Base-by-base conservation (phyloP, 1,140 invertebrate genomes). In the Armadillidium nasatum region DNA sequence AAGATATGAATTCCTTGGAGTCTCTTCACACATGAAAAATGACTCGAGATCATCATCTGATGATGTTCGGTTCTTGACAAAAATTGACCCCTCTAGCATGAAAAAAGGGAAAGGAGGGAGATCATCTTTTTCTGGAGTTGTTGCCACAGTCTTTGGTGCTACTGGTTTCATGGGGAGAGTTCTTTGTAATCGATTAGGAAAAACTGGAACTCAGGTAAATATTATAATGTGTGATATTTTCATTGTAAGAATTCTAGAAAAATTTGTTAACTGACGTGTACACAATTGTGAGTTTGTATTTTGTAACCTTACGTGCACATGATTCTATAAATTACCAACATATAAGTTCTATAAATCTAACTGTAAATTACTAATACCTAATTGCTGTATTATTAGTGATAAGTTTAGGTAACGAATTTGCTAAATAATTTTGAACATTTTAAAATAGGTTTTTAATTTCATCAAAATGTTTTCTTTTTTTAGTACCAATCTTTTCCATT, bases 91-190 rank as follows among this genome's bases (percentile, higher is more conserved):
- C 19, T 22, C 89, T 44, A 84, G 86, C 7, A 85, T 93, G 81
- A 94, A 93, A 85, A 87, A 92, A 83, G 96, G 96, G 22, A 94
- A 93, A 60, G 96, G 96, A 46, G 96, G 96, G 46, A 90, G 97
- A 23, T 93, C 92, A 79, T 97, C 95, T 82, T 99, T 99, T 83
- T 99, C 92, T 87, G 97, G 98, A 0, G 89, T 94, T 77, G 94
- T 99, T 6, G 95, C 93, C 10, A 99, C 97, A n/a, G 91, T 99
- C 3, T 99, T 99, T 86, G 97, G 97, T 45, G 89, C 89, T 60
- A 90, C 88, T 72, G 97, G 97, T 10, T 95, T 95, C 82, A 83
- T 98, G 9, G 97, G 96, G 0, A 85, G 88, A 72, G 90, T 91
- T 87, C 87, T 99, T 19, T 91, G 92, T 82, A 97, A 96, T 83